Conservation (phyloP, 2,113 vertebrate species). For the Petaurus breviceps region DNA sequence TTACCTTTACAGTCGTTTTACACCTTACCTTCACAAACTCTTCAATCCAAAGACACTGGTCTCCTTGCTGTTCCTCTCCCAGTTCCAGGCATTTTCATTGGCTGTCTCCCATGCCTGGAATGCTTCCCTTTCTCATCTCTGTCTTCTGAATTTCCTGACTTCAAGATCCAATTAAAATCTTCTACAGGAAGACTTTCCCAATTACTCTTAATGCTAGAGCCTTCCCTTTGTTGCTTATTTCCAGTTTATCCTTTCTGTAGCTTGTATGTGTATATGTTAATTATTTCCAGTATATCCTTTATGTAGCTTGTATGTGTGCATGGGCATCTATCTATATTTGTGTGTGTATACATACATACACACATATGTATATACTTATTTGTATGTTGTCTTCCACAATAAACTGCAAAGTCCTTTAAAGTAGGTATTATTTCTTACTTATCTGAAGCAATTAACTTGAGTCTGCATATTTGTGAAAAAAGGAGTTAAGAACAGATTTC, state of each 20-base stretch:
- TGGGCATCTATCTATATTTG: no score
- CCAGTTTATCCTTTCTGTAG: background rate
- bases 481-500: conserved; percentile 55
- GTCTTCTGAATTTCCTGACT: background rate
- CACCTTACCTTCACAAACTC: no score
- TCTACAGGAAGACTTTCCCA: background rate
- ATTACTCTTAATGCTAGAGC: background rate
- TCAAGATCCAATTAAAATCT: background rate
- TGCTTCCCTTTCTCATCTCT: no score
- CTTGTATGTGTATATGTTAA: background rate
- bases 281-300: background rate
- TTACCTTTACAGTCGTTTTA: no score
- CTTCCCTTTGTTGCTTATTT: background rate
- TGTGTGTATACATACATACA: background rate
- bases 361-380: no score
- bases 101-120: no score
- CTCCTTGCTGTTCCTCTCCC: no score
- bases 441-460: no score
- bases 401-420: background rate
- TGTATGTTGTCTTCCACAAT: background rate
- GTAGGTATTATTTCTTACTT: background rate
- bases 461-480: no score
- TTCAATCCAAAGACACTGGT: no score
- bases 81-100: no score
- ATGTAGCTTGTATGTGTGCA: no score